A percentile compares a stretch with the other conserved stretches of the same genome.
These are phyloP conservation scores for Intellagama lesueurii DNA, from an alignment of 2,797 vertebrate genomes.

Conservation along the genomic window DNA sequence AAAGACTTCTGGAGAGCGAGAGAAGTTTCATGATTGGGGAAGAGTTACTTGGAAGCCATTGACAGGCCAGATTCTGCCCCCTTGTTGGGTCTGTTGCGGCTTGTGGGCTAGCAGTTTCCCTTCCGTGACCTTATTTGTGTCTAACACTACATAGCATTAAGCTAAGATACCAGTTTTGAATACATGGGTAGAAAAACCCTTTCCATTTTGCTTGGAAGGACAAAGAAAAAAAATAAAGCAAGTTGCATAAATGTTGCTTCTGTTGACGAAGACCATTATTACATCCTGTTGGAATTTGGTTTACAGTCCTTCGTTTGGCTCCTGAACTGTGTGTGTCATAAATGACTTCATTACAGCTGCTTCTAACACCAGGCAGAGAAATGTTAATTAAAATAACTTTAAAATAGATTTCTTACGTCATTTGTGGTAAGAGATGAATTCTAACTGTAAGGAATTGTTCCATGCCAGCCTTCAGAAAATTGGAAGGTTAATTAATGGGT, in stretches of 20 bases:
- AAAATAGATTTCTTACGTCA: conserved; percentile 13
- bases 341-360: conserved; percentile 11
- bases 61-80: background rate
- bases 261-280: conserved; percentile 29
- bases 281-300: conserved; percentile 23
- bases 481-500: conserved; percentile 21
- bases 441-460: conserved; percentile 1
- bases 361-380: conserved; percentile 34
- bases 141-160: background rate
- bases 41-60: background rate
- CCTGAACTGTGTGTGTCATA: background rate
- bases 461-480: conserved; percentile 19
- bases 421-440: conserved; percentile 1
- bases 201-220: background rate
- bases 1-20: too few species aligned
- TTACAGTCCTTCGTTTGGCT: conserved; percentile 33
- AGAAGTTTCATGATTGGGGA: too few species aligned
- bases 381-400: conserved; percentile 30
- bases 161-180: background rate
- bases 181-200: background rate
- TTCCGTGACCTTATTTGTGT: too few species aligned
- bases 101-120: background rate
- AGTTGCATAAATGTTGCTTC: conserved; percentile 21
- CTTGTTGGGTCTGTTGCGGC: background rate
- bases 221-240: background rate